phyloP scores from a whole-genome alignment of 2,797 vertebrate genomes.

The Crax fasciolata region DNA sequence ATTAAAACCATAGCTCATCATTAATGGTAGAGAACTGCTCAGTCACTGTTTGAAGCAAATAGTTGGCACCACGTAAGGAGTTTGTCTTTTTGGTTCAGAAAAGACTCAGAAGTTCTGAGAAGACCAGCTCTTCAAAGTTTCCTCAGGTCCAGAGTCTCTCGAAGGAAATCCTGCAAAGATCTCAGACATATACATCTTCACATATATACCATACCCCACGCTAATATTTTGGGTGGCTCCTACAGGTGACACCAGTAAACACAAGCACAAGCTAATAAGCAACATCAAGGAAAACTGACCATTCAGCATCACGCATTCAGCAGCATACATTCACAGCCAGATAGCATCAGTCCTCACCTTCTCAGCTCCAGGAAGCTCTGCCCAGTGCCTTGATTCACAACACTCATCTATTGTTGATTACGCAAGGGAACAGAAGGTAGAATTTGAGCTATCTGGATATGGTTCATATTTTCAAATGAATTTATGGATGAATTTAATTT shows the following conservation, averaged over 20 bases:
- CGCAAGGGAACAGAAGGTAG: not conserved
- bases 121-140: accelerated
- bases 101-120: not conserved
- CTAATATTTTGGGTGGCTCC: not conserved
- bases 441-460: not conserved
- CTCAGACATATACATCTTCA: not conserved
- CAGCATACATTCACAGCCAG: not conserved
- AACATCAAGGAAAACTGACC: not conserved
- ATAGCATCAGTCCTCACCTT: not conserved
- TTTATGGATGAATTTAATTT: not conserved
- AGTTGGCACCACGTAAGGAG: not conserved
- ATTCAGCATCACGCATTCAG: not conserved
- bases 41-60: not conserved
- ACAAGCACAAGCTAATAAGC: not conserved
- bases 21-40: not conserved
- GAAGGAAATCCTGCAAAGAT: not conserved
- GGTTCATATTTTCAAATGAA: not conserved
- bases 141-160: not conserved
- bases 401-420: not conserved
- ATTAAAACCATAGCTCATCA: not conserved
- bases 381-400: accelerated
- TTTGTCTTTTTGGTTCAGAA: not conserved
- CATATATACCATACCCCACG: accelerated
- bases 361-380: not conserved
- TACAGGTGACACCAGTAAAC: not conserved